Evolutionary conservation across 1,140 invertebrate species (phyloP).

Genomic region (Caerostris extrusa): DNA sequence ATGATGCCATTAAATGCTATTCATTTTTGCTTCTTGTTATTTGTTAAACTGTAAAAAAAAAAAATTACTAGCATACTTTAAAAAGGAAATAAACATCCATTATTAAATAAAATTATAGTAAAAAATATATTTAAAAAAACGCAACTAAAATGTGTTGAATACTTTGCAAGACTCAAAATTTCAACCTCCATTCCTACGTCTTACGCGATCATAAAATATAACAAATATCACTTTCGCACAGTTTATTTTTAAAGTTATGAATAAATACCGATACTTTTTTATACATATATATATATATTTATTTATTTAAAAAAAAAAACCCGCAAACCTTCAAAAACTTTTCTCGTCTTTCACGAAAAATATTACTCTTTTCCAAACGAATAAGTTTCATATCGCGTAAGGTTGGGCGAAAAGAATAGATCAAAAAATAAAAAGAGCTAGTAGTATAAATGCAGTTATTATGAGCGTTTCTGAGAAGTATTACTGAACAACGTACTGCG

Average conservation of each 20-base stretch:
- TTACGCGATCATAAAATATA: not conserved
- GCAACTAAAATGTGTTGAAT: too few species aligned
- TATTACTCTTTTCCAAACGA: slow-evolving; percentile 44
- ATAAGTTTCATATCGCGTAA: slow-evolving; percentile 8
- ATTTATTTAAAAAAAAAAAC: not conserved
- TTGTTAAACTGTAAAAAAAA: too few species aligned
- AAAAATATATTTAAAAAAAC: too few species aligned
- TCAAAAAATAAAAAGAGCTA: not conserved
- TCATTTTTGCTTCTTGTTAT: too few species aligned
- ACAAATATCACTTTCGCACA: not conserved
- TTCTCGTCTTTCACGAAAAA: slow-evolving; percentile 30
- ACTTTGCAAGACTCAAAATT: not conserved
- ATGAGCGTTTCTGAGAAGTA: slow-evolving; percentile 58
- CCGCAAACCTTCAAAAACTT: not conserved
- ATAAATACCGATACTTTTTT: not conserved
- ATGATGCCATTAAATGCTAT: too few species aligned
- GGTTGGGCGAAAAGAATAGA: slow-evolving; percentile 1
- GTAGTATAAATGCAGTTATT: slow-evolving; percentile 65
- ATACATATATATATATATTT: too few species aligned
- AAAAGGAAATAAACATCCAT: too few species aligned
- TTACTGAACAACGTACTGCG: slow-evolving; percentile 33
- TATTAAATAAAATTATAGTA: too few species aligned
- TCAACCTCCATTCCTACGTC: not conserved
- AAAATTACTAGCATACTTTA: too few species aligned
- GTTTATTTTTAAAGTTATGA: not conserved